Conservation (phyloP, 1,140 invertebrate species). For the Papilio polyxenes region DNA sequence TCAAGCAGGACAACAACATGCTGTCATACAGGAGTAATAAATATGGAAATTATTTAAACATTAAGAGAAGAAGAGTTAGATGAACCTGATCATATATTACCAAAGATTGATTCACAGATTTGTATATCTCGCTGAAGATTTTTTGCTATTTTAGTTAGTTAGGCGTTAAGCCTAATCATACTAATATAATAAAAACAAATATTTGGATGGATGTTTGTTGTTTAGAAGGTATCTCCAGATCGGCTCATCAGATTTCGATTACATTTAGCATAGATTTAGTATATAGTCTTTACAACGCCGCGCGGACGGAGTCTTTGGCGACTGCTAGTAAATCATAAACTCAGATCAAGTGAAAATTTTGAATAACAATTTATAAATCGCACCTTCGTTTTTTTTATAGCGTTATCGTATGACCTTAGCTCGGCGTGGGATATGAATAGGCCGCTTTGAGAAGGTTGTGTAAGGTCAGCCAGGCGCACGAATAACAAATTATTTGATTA, state of each 20-base stretch:
- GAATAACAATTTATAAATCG: background rate
- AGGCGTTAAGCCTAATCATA: background rate
- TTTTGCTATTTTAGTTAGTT: background rate
- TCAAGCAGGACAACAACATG: background rate
- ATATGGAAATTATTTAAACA: background rate
- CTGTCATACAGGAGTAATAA: background rate
- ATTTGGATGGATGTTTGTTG: too few species aligned
- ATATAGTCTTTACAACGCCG: too few species aligned
- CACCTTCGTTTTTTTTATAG: background rate
- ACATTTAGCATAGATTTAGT: too few species aligned
- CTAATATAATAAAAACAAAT: too few species aligned
- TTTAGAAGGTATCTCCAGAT: too few species aligned
- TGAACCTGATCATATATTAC: background rate
- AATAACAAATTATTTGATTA: conserved; percentile 65
- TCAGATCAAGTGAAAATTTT: background rate
- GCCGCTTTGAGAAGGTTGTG: conserved; percentile 68
- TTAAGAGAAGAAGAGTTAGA: too few species aligned
- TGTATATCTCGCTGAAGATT: background rate
- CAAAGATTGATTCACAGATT: background rate
- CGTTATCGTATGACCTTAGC: conserved; percentile 16
- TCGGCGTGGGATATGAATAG: conserved; percentile 48
- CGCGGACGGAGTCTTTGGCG: too few species aligned
- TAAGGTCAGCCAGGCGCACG: conserved; percentile 66
- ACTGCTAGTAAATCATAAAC: too few species aligned
- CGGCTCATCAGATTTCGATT: too few species aligned